Percentiles rank a stretch among this genome's conserved stretches.
phyloP scores from a whole-genome alignment of 2,113 vertebrate species.

The Columbina picui region DNA sequence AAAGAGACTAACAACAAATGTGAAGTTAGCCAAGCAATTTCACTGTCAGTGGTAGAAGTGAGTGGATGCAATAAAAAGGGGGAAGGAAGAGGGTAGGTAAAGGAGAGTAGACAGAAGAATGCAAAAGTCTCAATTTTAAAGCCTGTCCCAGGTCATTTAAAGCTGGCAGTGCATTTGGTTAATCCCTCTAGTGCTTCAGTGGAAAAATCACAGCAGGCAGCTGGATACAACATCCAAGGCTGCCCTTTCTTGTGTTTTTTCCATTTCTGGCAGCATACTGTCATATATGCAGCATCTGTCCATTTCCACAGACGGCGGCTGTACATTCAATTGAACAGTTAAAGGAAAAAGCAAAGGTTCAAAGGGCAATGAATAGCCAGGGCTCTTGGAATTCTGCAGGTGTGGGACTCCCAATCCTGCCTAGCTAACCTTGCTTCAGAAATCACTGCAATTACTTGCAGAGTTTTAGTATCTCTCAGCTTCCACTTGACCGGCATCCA shows the following conservation, averaged over 20 bases:
- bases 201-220: constrained; percentile 44
- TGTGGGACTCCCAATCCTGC: neutral
- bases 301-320: neutral
- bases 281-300: neutral
- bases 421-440: neutral
- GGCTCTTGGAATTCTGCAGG: constrained; percentile 3
- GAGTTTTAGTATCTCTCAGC: neutral
- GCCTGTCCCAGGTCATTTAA: neutral
- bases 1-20: neutral
- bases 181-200: constrained; percentile 1
- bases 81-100: neutral
- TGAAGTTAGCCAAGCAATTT: neutral
- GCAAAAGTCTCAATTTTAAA: neutral
- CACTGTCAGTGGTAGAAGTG: neutral
- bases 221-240: neutral
- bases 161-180: constrained; percentile 13
- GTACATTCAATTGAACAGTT: neutral
- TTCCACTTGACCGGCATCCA: neutral
- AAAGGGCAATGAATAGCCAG: neutral
- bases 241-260: constrained; percentile 11
- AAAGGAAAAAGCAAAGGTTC: neutral
- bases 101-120: neutral
- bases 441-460: neutral
- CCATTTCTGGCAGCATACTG: neutral
- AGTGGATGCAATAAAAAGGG: neutral